Percentiles rank a stretch among this genome's conserved stretches.
Evolutionary conservation across 2,888 invertebrate genomes (phyloP).

Genomic region (Polydrusus tereticollis): DNA sequence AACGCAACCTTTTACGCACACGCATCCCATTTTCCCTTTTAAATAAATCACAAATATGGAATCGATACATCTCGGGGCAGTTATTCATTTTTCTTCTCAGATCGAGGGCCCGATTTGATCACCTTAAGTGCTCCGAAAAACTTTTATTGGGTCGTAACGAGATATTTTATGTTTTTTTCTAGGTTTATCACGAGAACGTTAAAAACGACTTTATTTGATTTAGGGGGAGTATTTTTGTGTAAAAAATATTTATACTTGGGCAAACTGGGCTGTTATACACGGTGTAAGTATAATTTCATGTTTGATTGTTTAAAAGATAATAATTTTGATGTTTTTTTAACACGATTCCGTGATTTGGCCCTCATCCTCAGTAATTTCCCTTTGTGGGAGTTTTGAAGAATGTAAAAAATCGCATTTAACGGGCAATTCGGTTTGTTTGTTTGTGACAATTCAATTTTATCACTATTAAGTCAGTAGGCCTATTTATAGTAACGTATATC

Average conservation of each 20-base stretch:
- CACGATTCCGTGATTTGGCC: too few relatives aligned
- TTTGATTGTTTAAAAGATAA: background rate
- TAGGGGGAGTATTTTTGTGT: background rate
- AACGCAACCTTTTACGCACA: background rate
- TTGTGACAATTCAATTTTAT: too few relatives aligned
- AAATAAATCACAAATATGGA: constrained; percentile 41
- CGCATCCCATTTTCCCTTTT: constrained; percentile 14
- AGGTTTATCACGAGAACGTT: constrained; percentile 36
- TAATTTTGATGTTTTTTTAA: too few relatives aligned
- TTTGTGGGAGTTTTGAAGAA: too few relatives aligned
- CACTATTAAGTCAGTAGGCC: too few relatives aligned
- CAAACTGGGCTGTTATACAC: background rate
- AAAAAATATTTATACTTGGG: background rate
- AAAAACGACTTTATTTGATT: constrained; percentile 20
- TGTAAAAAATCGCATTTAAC: too few relatives aligned
- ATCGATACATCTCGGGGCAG: constrained; percentile 41
- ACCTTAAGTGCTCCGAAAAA: constrained; percentile 46
- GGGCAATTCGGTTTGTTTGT: too few relatives aligned
- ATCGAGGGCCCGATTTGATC: constrained; percentile 42
- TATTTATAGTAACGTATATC: too few relatives aligned
- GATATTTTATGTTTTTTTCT: constrained; percentile 44
- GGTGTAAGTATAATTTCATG: background rate
- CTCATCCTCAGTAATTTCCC: too few relatives aligned
- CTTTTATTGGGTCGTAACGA: constrained; percentile 48
- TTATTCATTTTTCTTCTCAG: constrained; percentile 40